Evolutionary conservation across 2,888 invertebrate species (phyloP).

Genomic region (Drymonia ruficornis): DNA sequence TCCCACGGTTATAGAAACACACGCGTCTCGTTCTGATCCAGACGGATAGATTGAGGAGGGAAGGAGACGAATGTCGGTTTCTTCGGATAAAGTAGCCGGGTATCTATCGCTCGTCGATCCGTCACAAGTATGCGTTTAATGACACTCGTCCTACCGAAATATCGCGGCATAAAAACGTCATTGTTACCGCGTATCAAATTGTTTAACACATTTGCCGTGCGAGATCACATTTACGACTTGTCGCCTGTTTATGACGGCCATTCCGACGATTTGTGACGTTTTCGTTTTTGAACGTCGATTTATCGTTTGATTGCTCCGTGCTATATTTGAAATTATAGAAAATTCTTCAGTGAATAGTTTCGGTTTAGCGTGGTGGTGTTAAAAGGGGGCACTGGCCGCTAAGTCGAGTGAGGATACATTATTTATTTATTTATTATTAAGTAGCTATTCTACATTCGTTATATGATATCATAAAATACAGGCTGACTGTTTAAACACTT

Average conservation of each 20-base stretch:
- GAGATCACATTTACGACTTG: constrained; percentile 67
- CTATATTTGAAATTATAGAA: neutral
- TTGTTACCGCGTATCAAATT: constrained; percentile 76
- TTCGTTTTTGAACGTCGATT: constrained; percentile 56
- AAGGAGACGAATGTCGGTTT: constrained; percentile 46
- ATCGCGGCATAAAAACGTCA: constrained; percentile 78
- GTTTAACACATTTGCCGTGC: constrained; percentile 72
- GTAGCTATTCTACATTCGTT: no score
- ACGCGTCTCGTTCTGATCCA: constrained; percentile 51
- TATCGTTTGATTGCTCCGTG: constrained; percentile 31
- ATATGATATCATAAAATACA: no score
- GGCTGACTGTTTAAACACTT: no score
- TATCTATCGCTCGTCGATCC: constrained; percentile 69
- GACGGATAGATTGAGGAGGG: constrained; percentile 30
- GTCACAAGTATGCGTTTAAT: constrained; percentile 75
- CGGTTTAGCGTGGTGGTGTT: neutral
- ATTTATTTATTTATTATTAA: no score
- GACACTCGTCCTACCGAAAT: constrained; percentile 74
- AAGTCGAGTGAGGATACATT: no score
- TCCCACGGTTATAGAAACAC: constrained; percentile 53
- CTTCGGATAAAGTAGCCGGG: constrained; percentile 43
- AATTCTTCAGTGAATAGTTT: neutral
- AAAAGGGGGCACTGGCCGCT: neutral
- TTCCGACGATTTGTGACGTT: constrained; percentile 64
- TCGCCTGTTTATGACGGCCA: constrained; percentile 67